Base-by-base conservation (phyloP, 2,113 vertebrate species). In the Hystrix brachyura region DNA sequence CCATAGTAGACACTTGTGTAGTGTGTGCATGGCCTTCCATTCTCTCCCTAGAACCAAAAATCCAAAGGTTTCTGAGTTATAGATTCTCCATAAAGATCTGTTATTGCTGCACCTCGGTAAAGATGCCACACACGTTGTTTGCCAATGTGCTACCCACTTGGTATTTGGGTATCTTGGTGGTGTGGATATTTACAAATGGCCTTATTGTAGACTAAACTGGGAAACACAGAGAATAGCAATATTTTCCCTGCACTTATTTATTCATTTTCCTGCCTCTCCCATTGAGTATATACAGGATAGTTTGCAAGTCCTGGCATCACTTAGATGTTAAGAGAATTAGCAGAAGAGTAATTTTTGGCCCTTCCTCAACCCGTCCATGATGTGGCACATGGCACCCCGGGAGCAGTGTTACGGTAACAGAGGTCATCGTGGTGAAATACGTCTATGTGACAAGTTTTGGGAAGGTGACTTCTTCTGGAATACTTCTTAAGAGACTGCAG, bases 231-330 rank as follows among this genome's bases (percentile, higher is more conserved):
- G 46, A n/a, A 60, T 13, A 46, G 3, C 69, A 34, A 10, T 14
- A 13, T 15, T 88, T 55, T 10, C 8, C 29, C n/a, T 46, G 7
- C 62, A 46, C 43, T 60, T 51, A 18, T 69, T 96, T 95, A 43
- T 69, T 96, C 94, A 43, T 85, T 94, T 94, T 90, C 48, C 69
- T 53, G 2, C 38, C 29, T 48, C 10, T 88, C 13, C 55, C 7
- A 57, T 32, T 21, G 25, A 81, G 25, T 83, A 80, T 85, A 34
- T 69, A 74, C 38, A 59, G 83, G 53, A 12, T 60, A 12, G 18
- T 80, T 87, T 87, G 83, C 43, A 65, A 62, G 59, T 65, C 11
- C 29, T 83, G 48, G 19, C 27, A 12, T 91, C 23, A 62, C 62
- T 80, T 29, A 83, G 51, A 43, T 74, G 57, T 7, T 29, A 79